Conservation (phyloP, 2,888 invertebrate species). For the Blera fallax region DNA sequence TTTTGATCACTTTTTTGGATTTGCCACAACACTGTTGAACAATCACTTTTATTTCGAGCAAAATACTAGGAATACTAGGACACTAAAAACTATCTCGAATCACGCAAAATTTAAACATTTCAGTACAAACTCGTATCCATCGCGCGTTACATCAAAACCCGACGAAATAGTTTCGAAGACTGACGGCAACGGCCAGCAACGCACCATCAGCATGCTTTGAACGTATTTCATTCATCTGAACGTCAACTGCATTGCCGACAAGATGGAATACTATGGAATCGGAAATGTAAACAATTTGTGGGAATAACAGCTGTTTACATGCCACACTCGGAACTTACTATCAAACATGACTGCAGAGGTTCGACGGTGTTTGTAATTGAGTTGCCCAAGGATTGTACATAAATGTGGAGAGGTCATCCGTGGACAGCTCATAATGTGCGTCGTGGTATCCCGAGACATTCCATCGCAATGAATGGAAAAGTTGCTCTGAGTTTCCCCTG, state of each 20-base stretch:
- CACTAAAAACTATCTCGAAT: neutral
- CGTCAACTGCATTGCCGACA: constrained; percentile 33
- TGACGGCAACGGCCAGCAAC: constrained; percentile 15
- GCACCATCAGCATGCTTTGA: neutral
- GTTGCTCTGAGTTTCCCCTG: too few relatives aligned
- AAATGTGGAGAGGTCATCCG: too few relatives aligned
- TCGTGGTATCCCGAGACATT: too few relatives aligned
- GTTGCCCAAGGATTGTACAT: neutral
- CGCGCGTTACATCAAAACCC: neutral
- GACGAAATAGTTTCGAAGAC: constrained; percentile 25
- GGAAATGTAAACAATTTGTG: constrained; percentile 41
- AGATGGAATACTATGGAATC: constrained; percentile 14
- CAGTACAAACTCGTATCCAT: neutral
- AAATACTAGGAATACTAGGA: neutral
- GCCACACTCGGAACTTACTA: too few relatives aligned
- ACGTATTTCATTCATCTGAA: too few relatives aligned
- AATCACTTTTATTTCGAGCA: neutral
- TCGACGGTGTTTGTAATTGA: neutral
- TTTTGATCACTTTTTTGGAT: too few relatives aligned
- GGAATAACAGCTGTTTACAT: constrained; percentile 5
- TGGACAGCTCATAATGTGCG: too few relatives aligned
- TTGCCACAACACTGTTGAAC: constrained; percentile 10
- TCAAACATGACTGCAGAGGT: neutral
- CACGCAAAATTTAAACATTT: neutral
- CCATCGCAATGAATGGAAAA: too few relatives aligned